Evolutionary conservation across 2,797 vertebrate species (phyloP).

Genomic region (Sphaeramia orbicularis): DNA sequence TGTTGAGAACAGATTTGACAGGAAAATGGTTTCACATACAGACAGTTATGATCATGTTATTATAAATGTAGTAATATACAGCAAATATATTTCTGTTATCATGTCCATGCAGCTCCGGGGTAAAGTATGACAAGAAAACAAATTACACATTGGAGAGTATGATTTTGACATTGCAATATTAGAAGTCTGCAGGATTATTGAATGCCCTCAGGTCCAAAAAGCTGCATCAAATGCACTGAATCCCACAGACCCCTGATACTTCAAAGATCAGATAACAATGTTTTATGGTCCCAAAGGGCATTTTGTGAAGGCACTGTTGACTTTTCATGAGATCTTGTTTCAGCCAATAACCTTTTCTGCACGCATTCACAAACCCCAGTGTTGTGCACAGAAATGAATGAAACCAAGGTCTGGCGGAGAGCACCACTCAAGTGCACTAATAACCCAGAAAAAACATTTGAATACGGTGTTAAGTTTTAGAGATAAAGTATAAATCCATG

Average conservation of each 20-base stretch:
- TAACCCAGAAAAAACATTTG: neutral
- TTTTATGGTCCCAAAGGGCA: conserved; percentile 43
- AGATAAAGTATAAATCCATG: neutral
- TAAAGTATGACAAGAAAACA: neutral
- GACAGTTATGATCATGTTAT: neutral
- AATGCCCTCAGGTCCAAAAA: conserved; percentile 61
- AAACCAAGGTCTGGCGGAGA: neutral
- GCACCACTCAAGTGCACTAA: neutral
- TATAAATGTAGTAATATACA: neutral
- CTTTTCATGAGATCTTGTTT: conserved; percentile 32
- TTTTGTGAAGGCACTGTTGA: conserved; percentile 19
- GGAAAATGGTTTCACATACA: neutral
- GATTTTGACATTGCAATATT: conserved; percentile 26
- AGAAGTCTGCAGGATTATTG: conserved; percentile 15
- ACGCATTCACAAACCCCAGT: conserved; percentile 10
- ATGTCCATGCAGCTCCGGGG: neutral
- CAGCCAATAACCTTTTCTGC: neutral
- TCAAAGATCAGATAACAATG: conserved; percentile 41
- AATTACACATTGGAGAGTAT: conserved; percentile 7
- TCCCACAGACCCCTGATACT: conserved; percentile 29
- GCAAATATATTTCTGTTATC: neutral
- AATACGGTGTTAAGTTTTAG: neutral
- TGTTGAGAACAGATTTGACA: neutral
- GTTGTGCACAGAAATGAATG: neutral
- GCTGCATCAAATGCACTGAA: conserved; percentile 34